Percentiles rank a stretch among this genome's conserved stretches.
phyloP scores from a whole-genome alignment of 2,113 vertebrate species.

The Lates calcarifer region DNA sequence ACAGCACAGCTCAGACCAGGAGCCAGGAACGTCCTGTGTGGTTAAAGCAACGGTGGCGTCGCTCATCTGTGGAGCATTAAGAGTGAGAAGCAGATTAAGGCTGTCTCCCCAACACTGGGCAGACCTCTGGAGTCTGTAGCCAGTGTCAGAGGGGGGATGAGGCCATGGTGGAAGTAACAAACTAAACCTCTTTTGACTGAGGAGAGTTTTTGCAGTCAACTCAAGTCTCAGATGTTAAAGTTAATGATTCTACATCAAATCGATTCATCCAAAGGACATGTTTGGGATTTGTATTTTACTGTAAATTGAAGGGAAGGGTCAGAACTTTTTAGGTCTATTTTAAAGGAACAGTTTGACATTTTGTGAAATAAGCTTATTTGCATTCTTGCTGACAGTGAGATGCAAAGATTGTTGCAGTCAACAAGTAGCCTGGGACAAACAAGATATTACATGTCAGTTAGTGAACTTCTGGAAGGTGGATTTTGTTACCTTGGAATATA shows the following conservation, averaged over 20 bases:
- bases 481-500: background rate
- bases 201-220: conserved; percentile 11
- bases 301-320: background rate
- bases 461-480: no score
- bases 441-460: no score
- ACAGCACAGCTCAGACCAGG: background rate
- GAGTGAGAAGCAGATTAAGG: conserved; percentile 75
- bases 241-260: no score
- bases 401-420: background rate
- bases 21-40: conserved; percentile 56
- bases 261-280: background rate
- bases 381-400: background rate
- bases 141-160: background rate
- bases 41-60: conserved; percentile 45
- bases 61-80: conserved; percentile 77
- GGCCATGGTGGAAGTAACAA: conserved; percentile 1
- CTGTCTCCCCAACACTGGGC: conserved; percentile 74
- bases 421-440: background rate
- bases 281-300: background rate
- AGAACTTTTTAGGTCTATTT: background rate
- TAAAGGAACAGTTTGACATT: background rate
- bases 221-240: no score
- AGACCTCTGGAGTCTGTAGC: conserved; percentile 61
- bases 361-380: background rate
- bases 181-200: conserved; percentile 5